Conservation (phyloP, 2,113 vertebrate genomes). For the Microtus montanus region DNA sequence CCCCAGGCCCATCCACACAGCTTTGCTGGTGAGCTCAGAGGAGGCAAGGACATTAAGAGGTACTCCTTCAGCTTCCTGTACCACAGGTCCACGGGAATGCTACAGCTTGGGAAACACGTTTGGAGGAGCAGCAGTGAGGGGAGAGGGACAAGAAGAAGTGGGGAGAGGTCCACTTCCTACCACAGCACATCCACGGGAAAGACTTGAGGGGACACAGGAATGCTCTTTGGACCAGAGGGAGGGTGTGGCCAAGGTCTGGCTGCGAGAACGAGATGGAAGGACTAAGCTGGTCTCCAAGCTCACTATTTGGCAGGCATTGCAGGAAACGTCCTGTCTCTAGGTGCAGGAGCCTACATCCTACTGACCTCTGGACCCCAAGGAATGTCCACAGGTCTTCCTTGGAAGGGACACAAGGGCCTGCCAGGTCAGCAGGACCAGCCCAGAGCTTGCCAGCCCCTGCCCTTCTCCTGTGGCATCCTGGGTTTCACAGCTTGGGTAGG, state of each 20-base stretch:
- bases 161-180: slow-evolving; percentile 70
- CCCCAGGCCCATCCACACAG: slow-evolving; percentile 70
- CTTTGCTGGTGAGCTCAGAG: slow-evolving; percentile 40
- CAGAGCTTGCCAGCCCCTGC: not conserved
- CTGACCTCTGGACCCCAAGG: slow-evolving; percentile 31
- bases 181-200: slow-evolving; percentile 67
- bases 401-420: not conserved
- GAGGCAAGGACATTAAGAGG: not conserved
- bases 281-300: slow-evolving; percentile 57
- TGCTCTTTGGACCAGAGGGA: slow-evolving; percentile 77
- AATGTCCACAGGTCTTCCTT: not conserved
- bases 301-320: slow-evolving; percentile 59
- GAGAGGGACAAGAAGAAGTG: slow-evolving; percentile 44
- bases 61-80: not conserved
- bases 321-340: slow-evolving; percentile 60
- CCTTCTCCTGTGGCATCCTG: slow-evolving; percentile 38
- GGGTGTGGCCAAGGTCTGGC: slow-evolving; percentile 47
- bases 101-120: not conserved
- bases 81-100: not conserved
- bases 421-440: slow-evolving; percentile 26
- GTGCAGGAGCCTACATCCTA: not conserved
- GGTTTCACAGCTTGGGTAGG: slow-evolving; percentile 85
- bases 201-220: slow-evolving; percentile 70
- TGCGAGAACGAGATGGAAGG: slow-evolving; percentile 13
- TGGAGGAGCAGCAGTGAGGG: slow-evolving; percentile 48